Evolutionary conservation across 2,888 invertebrate species (phyloP).

Genomic region (Bimastos eiseni): DNA sequence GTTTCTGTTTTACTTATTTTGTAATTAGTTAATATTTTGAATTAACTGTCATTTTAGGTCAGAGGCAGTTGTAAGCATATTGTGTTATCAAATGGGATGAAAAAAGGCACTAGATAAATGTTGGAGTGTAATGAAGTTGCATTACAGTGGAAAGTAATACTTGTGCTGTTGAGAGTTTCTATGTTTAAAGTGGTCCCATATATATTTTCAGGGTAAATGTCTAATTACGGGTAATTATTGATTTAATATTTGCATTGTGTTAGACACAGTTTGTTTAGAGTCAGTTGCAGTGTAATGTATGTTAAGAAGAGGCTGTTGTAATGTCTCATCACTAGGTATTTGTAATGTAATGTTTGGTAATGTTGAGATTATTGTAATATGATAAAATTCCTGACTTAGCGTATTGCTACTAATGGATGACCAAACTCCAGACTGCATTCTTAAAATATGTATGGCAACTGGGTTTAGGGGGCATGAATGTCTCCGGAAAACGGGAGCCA

Average conservation of each 20-base stretch:
- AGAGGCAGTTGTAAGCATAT: not conserved
- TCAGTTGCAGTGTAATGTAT: too few relatives aligned
- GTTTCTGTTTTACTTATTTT: not conserved
- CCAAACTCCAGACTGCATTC: not conserved
- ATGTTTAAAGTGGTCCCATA: not conserved
- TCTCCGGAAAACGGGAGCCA: too few relatives aligned
- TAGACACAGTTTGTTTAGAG: too few relatives aligned
- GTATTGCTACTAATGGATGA: not conserved
- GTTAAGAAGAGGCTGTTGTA: not conserved
- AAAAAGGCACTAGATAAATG: not conserved
- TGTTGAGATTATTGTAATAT: not conserved
- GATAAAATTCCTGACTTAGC: too few relatives aligned
- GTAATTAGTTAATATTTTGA: not conserved
- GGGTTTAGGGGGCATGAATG: too few relatives aligned
- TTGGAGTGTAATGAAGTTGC: not conserved
- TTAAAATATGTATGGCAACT: too few relatives aligned
- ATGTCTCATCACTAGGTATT: not conserved
- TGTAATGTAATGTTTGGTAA: not conserved
- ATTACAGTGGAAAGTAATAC: not conserved
- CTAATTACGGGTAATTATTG: too few relatives aligned
- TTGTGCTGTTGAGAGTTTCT: not conserved
- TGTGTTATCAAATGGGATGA: not conserved
- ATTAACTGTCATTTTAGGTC: not conserved
- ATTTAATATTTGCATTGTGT: too few relatives aligned
- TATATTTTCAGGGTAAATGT: too few relatives aligned